Percentiles rank a stretch among this genome's conserved stretches.
These are phyloP conservation scores for Antennarius maculatus DNA, from an alignment of 2,797 vertebrate species.

Conservation along the genomic window DNA sequence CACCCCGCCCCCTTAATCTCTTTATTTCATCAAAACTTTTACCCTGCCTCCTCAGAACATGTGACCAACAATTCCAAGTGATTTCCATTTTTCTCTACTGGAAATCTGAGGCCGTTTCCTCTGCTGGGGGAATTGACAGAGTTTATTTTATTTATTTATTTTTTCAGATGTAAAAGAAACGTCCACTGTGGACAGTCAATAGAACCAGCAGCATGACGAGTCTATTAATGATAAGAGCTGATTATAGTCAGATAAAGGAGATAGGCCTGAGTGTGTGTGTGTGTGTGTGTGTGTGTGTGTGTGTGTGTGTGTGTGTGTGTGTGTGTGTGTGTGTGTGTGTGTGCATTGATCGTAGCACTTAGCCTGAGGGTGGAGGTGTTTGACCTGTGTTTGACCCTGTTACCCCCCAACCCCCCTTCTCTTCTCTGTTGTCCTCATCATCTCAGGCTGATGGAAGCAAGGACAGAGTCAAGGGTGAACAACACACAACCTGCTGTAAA, in stretches of 20 bases:
- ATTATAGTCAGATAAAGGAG: constrained; percentile 51
- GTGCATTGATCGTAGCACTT: constrained; percentile 64
- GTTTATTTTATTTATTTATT: neutral
- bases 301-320: constrained; percentile 50
- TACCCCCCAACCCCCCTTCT: neutral
- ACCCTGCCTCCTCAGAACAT: too few relatives aligned
- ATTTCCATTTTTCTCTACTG: too few relatives aligned
- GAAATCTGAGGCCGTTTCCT: too few relatives aligned
- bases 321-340: constrained; percentile 9
- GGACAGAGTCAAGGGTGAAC: constrained; percentile 16
- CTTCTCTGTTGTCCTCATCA: constrained; percentile 1
- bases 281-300: constrained; percentile 31
- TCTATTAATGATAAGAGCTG: constrained; percentile 39
- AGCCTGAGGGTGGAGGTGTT: constrained; percentile 74
- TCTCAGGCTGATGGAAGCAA: constrained; percentile 8
- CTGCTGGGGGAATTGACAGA: too few relatives aligned
- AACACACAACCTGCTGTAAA: neutral
- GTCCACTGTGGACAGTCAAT: constrained; percentile 1
- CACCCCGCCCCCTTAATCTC: too few relatives aligned
- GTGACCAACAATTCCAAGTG: too few relatives aligned
- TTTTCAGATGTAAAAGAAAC: neutral
- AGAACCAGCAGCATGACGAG: constrained; percentile 3
- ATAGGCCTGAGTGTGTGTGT: constrained; percentile 70
- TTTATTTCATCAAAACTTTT: too few relatives aligned
- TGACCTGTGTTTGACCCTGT: constrained; percentile 83